Evolutionary conservation across 1,140 invertebrate genomes (phyloP).

Genomic region (Caenorhabditis latens): DNA sequence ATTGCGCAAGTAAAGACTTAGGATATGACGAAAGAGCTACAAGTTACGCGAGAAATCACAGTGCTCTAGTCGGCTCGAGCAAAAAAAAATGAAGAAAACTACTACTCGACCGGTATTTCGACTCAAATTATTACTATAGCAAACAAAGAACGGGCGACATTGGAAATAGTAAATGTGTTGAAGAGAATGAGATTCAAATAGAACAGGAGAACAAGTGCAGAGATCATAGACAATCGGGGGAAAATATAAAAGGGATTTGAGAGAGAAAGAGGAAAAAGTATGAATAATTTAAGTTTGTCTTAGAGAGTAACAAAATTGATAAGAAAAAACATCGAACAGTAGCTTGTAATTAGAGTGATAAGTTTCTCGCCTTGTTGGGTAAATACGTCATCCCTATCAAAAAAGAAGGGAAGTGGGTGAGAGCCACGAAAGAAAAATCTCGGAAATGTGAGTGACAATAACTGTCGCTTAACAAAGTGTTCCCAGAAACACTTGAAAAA

Average conservation of each 20-base stretch:
- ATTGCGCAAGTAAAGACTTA: conserved; percentile 9
- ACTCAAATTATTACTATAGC: conserved; percentile 7
- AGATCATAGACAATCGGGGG: background rate
- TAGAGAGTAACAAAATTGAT: too few species aligned
- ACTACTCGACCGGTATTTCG: background rate
- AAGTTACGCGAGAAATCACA: conserved; percentile 1
- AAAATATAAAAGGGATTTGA: background rate
- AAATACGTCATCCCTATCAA: too few species aligned
- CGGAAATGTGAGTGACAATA: too few species aligned
- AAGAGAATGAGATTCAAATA: background rate
- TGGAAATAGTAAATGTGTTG: background rate
- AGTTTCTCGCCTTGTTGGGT: too few species aligned
- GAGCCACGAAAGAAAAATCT: too few species aligned
- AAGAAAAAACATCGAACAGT: too few species aligned
- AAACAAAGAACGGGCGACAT: background rate
- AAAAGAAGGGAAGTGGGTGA: too few species aligned
- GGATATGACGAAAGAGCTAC: background rate
- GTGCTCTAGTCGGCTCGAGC: background rate
- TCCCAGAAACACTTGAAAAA: background rate
- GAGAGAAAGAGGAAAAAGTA: too few species aligned
- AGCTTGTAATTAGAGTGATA: too few species aligned
- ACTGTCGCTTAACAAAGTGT: too few species aligned
- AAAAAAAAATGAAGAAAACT: background rate
- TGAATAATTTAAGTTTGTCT: too few species aligned
- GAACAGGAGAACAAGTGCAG: background rate